Evolutionary conservation across 2,797 vertebrate genomes (phyloP), one percentile per base, ranked within the genome.

Genomic region (Otolemur crassicaudatus): DNA sequence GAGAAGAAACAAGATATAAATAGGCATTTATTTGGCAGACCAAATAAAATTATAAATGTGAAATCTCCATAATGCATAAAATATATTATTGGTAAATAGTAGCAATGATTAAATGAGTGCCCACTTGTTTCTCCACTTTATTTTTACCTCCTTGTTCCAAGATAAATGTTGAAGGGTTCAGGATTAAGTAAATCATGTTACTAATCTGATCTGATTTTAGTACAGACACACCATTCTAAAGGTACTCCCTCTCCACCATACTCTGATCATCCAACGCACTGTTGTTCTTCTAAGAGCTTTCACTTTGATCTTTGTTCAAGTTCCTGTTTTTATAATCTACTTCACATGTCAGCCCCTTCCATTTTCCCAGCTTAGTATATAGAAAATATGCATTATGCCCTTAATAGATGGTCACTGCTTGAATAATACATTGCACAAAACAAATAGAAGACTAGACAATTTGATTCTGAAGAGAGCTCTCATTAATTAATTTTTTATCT

Each of bases 401-500:
- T 77, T 46, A 85, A 49, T 61, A 79, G 92, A 77, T 69, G 31
- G 49, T 37, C 76, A 85, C 29, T 80, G 61, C 92, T 29, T 85
- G 49, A 93, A 70, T 27, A 92, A 70, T 65, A 40, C 27, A 77
- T 93, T 79, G 40, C 53, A 87, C 69, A 75, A 77, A 89, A 89
- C 63, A 94, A 75, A 92, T 34, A 75, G 27, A 87, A 82, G 27
- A 34, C 22, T 29, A 40, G 80, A 23, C 61, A 88, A 95, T 94
- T 93, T 92, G 90, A 90, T 96, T 93, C 85, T 7, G 80, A 86
- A 87, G 23, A 3, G 69, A 79, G 29, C 3, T 7, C 86, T 92
- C 58, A 88, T 77, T 93, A 92, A 96, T 81, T 72, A 95, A 90
- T 72, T 12, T 88, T 65, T 72, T 58, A 81, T 63, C 76, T 82